Evolutionary conservation across 2,797 vertebrate species (phyloP).

Genomic region (Hydrolagus colliei): DNA sequence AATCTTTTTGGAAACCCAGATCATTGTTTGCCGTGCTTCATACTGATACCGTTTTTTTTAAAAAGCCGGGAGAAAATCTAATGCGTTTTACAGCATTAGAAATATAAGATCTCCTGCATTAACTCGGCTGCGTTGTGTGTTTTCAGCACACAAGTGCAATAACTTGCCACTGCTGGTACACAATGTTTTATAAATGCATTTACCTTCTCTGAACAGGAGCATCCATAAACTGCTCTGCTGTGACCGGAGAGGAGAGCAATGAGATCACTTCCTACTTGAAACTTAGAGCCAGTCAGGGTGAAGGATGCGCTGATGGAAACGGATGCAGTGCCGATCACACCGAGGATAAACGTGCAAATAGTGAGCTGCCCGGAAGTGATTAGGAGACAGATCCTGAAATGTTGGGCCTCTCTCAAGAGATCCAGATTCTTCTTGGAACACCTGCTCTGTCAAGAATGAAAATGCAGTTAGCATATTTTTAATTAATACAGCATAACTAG

Average conservation of each 20-base stretch:
- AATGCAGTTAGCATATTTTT: too few relatives aligned
- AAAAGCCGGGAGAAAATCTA: too few relatives aligned
- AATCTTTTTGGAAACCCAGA: too few relatives aligned
- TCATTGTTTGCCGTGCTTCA: too few relatives aligned
- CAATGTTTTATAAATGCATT: background rate
- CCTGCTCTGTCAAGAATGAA: background rate
- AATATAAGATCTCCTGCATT: background rate
- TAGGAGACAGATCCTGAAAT: background rate
- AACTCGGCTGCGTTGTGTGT: background rate
- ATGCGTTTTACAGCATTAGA: too few relatives aligned
- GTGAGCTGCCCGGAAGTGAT: background rate
- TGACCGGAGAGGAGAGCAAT: background rate
- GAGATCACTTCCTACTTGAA: background rate
- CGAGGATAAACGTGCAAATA: background rate
- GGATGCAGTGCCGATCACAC: background rate
- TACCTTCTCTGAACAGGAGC: background rate
- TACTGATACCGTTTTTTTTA: too few relatives aligned
- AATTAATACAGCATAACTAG: background rate
- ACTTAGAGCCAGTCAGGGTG: background rate
- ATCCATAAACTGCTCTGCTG: background rate
- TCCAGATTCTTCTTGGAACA: constrained; percentile 1
- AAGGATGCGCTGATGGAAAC: background rate
- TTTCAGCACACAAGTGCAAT: background rate
- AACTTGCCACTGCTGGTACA: too few relatives aligned
- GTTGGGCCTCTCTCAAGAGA: background rate